Evolutionary conservation across 2,113 vertebrate species (phyloP).

Genomic region (Phylloscopus whistleri): DNA sequence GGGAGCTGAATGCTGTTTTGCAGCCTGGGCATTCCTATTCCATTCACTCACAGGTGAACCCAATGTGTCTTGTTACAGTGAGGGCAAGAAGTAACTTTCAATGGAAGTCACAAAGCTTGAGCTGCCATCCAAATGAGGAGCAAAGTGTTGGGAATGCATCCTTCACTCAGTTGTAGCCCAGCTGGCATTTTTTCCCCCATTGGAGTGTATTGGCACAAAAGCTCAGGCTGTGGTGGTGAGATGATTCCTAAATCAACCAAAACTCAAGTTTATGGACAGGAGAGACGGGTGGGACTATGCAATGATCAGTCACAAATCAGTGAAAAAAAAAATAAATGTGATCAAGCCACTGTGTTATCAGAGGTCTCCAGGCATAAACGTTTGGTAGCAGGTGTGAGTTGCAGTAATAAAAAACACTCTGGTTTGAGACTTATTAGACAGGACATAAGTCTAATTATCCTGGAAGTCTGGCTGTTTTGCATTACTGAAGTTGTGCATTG

Average conservation of each 20-base stretch:
- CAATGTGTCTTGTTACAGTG: neutral
- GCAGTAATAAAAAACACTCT: neutral
- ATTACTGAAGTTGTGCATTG: neutral
- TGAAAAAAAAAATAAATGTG: neutral
- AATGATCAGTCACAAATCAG: neutral
- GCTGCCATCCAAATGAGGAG: neutral
- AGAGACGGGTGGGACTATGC: neutral
- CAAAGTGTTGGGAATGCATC: neutral
- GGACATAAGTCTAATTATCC: conserved; percentile 39
- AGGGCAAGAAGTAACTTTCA: neutral
- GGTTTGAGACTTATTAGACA: conserved; percentile 20
- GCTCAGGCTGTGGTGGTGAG: neutral
- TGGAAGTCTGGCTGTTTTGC: conserved; percentile 7
- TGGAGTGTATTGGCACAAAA: neutral
- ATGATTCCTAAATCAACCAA: neutral
- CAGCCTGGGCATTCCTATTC: neutral
- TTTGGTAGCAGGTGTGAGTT: neutral
- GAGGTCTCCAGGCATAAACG: neutral
- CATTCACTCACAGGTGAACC: neutral
- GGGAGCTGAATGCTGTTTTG: neutral
- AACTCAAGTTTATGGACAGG: neutral
- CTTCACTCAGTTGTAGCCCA: neutral
- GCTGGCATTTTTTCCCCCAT: neutral
- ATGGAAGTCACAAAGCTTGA: neutral
- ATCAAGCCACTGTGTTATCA: neutral